Percentiles rank a stretch among this genome's conserved stretches.
These are phyloP conservation scores for Deroplatys truncata DNA, from an alignment of 2,888 invertebrate genomes.

Conservation along the genomic window DNA sequence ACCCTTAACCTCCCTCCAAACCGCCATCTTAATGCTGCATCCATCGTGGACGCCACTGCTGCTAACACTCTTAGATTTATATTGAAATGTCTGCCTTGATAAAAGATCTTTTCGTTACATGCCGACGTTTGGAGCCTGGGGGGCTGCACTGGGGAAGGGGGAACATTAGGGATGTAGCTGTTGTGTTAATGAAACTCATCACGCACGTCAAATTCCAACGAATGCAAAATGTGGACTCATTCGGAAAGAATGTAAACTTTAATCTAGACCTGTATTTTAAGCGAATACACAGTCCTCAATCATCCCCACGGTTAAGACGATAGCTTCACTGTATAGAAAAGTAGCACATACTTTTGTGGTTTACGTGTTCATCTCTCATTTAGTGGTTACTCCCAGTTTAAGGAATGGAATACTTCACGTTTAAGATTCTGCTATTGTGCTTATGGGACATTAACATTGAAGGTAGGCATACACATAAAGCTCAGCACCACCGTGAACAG, in stretches of 20 bases:
- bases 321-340: too few relatives aligned
- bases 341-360: too few relatives aligned
- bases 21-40: slow-evolving; percentile 16
- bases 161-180: background rate
- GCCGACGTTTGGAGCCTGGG: background rate
- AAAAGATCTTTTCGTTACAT: background rate
- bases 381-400: too few relatives aligned
- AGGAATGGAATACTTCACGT: too few relatives aligned
- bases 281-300: too few relatives aligned
- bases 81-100: slow-evolving; percentile 8
- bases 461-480: too few relatives aligned
- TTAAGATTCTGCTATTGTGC: too few relatives aligned
- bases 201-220: background rate
- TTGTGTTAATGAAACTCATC: background rate
- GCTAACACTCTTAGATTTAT: slow-evolving; percentile 2
- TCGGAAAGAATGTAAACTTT: background rate
- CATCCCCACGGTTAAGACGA: too few relatives aligned
- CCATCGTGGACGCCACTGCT: background rate
- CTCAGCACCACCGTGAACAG: too few relatives aligned
- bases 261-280: too few relatives aligned
- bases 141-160: background rate
- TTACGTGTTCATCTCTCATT: too few relatives aligned
- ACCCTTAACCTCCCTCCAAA: background rate
- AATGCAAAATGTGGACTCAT: background rate
- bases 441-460: too few relatives aligned